phyloP scores from a whole-genome alignment of 2,113 vertebrate species.

The Hydrochoerus hydrochaeris region DNA sequence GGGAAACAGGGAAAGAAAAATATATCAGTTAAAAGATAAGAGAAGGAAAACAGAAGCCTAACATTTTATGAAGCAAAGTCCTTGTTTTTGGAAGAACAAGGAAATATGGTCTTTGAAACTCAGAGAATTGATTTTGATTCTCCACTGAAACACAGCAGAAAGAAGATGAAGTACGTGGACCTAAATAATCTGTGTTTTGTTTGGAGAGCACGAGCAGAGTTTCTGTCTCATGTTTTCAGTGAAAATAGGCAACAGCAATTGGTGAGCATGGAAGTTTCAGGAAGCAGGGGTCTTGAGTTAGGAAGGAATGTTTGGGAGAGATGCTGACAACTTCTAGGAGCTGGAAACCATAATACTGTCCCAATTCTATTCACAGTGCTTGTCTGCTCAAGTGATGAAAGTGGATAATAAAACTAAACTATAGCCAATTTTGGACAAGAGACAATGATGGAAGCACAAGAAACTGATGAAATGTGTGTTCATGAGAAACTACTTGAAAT shows the following conservation, averaged over 20 bases:
- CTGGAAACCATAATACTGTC: not conserved
- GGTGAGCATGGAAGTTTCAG: not conserved
- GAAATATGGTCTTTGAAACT: not conserved
- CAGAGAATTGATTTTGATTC: not conserved
- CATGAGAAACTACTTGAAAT: not conserved
- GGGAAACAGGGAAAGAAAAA: not conserved
- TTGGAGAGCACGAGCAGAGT: not conserved
- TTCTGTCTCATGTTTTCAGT: not conserved
- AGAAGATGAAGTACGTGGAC: not conserved
- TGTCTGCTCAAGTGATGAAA: not conserved
- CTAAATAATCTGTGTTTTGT: too few species aligned
- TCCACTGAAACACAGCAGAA: not conserved
- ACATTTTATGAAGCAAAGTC: not conserved
- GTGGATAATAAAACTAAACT: not conserved
- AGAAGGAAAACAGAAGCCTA: not conserved
- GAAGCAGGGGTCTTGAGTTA: not conserved
- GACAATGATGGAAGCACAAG: not conserved
- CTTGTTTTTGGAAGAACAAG: not conserved
- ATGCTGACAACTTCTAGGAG: not conserved
- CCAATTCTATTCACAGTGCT: not conserved
- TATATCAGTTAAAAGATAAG: not conserved
- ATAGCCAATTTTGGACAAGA: not conserved
- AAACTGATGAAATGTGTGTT: not conserved
- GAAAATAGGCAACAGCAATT: not conserved
- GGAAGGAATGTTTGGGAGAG: constrained; percentile 4